A percentile compares a stretch with the other conserved stretches of the same genome.
phyloP scores from a whole-genome alignment of 2,113 vertebrate species.

The Marmota flaviventris region DNA sequence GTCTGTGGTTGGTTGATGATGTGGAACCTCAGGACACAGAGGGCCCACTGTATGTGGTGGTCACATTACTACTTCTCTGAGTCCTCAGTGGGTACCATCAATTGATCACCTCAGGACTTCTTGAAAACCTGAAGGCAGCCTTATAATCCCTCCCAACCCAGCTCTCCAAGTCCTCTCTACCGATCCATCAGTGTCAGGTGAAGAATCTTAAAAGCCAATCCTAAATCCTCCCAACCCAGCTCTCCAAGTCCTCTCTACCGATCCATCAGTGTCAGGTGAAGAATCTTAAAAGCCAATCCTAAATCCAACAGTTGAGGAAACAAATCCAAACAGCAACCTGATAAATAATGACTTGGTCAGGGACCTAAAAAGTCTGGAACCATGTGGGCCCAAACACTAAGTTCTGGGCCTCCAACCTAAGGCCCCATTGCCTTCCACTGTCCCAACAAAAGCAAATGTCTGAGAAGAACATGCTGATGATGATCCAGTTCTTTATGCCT shows the following conservation, averaged over 20 bases:
- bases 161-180: not conserved
- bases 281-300: not conserved
- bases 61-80: not conserved
- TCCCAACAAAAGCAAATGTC: not conserved
- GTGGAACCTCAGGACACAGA: not conserved
- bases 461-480: not conserved
- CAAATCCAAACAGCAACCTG: constrained; percentile 6
- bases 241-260: not conserved
- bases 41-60: not conserved
- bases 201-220: not conserved
- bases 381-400: not conserved
- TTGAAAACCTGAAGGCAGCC: not conserved
- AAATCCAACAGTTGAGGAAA: not conserved
- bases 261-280: not conserved
- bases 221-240: not conserved
- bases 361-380: not conserved
- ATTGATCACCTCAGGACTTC: not conserved
- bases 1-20: not conserved
- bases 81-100: not conserved
- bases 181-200: not conserved
- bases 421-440: not conserved
- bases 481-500: not conserved
- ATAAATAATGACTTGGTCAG: not conserved
- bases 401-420: not conserved
- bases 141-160: not conserved